Conservation (phyloP, 2,888 invertebrate genomes). For the Drosophila tanythrix region DNA sequence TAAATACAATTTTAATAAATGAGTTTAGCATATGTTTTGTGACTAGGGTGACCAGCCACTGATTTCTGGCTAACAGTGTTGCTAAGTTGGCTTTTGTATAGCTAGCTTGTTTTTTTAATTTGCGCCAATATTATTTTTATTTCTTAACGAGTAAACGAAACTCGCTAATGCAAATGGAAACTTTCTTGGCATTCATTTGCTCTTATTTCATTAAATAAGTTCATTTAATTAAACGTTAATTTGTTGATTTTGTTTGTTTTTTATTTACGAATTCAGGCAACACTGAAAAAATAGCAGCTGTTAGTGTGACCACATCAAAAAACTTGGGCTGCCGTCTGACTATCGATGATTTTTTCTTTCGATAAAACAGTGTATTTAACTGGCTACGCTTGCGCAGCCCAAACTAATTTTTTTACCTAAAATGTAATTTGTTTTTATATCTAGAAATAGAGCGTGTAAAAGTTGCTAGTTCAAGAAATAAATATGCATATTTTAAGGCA, state of each 20-base stretch:
- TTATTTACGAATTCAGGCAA: background rate
- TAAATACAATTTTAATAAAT: conserved; percentile 14
- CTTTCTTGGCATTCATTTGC: background rate
- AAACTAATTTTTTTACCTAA: conserved; percentile 16
- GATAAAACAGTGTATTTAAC: conserved; percentile 31
- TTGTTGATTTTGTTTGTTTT: background rate
- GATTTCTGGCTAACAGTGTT: background rate
- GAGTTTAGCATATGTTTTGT: conserved; percentile 6
- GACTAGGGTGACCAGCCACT: conserved; percentile 26
- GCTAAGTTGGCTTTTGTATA: background rate
- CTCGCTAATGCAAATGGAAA: background rate
- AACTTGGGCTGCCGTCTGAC: background rate
- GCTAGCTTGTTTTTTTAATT: background rate
- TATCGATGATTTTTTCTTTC: conserved; percentile 34
- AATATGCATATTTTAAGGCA: conserved; percentile 1
- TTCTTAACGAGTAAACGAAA: background rate
- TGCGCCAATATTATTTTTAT: background rate
- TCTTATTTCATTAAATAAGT: background rate
- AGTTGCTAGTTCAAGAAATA: background rate
- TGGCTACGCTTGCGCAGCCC: conserved; percentile 58
- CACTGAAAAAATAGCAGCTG: conserved; percentile 25
- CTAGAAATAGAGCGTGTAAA: background rate
- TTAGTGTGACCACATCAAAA: conserved; percentile 24
- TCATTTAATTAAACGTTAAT: background rate
- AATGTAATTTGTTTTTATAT: conserved; percentile 6